Base-by-base conservation (phyloP, 2,888 invertebrate species). In the Mesoligia furuncula region DNA sequence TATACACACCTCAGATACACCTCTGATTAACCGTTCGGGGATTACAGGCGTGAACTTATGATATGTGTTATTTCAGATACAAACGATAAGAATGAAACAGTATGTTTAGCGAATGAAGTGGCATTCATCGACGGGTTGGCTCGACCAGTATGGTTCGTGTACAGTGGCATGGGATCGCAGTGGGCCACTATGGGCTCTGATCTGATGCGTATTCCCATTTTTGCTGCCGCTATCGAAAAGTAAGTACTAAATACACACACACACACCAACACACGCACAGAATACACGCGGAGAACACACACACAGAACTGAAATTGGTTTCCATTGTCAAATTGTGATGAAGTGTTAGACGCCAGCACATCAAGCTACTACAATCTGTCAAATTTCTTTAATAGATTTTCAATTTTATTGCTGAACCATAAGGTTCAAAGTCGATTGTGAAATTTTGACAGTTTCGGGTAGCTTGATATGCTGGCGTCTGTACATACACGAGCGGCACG, bases 131-230 rank as follows among this genome's bases (percentile, higher is more conserved):
- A 90, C 0, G 93, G 91, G 0, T 90, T 66, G 0, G 79, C 75
- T 5, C 87, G 95, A 3, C 97, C 97, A 7, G 88, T 98, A 2
- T 98, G 97, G 97, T 98, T 97, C 88, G 94, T 98, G 64, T 98
- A 97, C 93, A 97, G 98, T 75, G 98, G 98, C n/a, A 98, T 98
- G 97, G 98, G 98, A 0, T 97, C 97, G 0, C 98, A 98, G 89
- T 98, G 98, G 98, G 92, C 97, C 51, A 97, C 97, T 27, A 98
- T 98, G 97, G 98, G 97, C 0, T 92, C 95, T 68, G 95, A 97
- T 11, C 93, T 98, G 72, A 97, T 98, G 97, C 90, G 92, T n/a
- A 93, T 98, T 62, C 97, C 97, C 5, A 91, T 96, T 11, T 98
- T 98, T 93, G 95, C 96, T 45, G 91, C 92, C 11, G 91, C 95